Percentiles rank a stretch among this genome's conserved stretches.
Conservation (phyloP, 1,140 invertebrate genomes). For the Drosophila virilis region DNA sequence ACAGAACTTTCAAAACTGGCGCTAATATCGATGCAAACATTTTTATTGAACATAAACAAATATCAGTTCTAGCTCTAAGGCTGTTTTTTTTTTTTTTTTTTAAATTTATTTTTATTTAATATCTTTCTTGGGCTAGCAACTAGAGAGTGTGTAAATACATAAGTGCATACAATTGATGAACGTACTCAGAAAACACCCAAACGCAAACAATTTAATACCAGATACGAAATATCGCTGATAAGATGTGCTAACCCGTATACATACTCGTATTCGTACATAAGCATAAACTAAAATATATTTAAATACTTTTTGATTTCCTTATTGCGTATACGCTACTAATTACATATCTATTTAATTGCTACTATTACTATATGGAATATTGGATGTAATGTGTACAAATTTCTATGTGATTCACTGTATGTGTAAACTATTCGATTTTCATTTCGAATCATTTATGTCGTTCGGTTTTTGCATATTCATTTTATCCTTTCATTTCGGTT, state of each 20-base stretch:
- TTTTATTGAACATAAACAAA: too few relatives aligned
- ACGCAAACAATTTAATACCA: constrained; percentile 36
- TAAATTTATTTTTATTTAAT: neutral
- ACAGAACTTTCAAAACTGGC: constrained; percentile 3
- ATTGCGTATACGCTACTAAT: constrained; percentile 71
- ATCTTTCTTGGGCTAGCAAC: neutral
- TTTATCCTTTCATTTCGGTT: constrained; percentile 10
- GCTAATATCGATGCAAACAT: neutral
- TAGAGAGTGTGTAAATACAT: constrained; percentile 29
- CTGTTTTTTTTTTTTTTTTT: neutral
- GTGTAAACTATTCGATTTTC: constrained; percentile 71
- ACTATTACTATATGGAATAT: constrained; percentile 80
- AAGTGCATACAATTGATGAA: neutral
- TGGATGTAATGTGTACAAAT: constrained; percentile 83
- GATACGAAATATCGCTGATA: constrained; percentile 58
- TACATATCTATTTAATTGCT: constrained; percentile 73
- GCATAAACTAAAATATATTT: constrained; percentile 66
- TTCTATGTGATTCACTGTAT: constrained; percentile 84
- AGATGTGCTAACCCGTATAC: constrained; percentile 49
- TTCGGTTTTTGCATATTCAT: constrained; percentile 23
- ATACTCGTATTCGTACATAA: constrained; percentile 47
- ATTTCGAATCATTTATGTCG: constrained; percentile 22
- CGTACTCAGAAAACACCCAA: neutral
- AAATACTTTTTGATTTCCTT: constrained; percentile 65
- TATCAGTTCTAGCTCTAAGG: too few relatives aligned